Conservation (phyloP, 2,797 vertebrate species). For the Takifugu rubripes region DNA sequence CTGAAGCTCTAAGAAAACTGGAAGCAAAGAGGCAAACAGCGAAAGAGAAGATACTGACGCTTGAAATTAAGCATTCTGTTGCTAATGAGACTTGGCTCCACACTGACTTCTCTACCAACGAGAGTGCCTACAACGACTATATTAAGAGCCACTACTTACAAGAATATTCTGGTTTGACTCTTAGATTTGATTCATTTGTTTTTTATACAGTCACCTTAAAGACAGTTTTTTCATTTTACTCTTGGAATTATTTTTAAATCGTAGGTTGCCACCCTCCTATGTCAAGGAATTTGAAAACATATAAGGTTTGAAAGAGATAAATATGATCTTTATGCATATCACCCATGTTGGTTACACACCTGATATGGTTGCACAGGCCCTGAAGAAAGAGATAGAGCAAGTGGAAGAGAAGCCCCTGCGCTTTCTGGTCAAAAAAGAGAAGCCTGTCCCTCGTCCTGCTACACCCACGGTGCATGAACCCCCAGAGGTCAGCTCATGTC, state of each 20-base stretch:
- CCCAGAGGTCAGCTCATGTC: slow-evolving; percentile 69
- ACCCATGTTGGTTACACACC: background rate
- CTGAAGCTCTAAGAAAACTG: slow-evolving; percentile 83
- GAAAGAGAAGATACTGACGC: slow-evolving; percentile 72
- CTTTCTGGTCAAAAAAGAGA: slow-evolving; percentile 74
- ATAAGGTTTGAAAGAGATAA: slow-evolving; percentile 75
- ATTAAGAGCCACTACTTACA: slow-evolving; percentile 77
- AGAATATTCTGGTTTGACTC: slow-evolving; percentile 81
- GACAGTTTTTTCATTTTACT: background rate
- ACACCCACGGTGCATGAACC: slow-evolving; percentile 79
- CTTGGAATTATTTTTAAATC: slow-evolving; percentile 4
- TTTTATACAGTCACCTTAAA: too few species aligned
- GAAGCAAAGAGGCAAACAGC: slow-evolving; percentile 71
- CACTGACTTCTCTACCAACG: slow-evolving; percentile 71
- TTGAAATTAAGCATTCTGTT: slow-evolving; percentile 74
- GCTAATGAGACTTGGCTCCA: slow-evolving; percentile 67
- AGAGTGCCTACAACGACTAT: slow-evolving; percentile 44
- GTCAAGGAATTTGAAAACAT: slow-evolving; percentile 67
- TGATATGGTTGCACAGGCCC: slow-evolving; percentile 61
- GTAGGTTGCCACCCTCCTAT: slow-evolving; percentile 77
- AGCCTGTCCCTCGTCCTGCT: slow-evolving; percentile 71
- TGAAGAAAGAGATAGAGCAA: slow-evolving; percentile 71
- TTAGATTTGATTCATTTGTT: background rate
- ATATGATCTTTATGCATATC: background rate
- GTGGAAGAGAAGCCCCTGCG: slow-evolving; percentile 50